Evolutionary conservation across 2,888 invertebrate genomes (phyloP).

Genomic region (Protophormia terraenovae): DNA sequence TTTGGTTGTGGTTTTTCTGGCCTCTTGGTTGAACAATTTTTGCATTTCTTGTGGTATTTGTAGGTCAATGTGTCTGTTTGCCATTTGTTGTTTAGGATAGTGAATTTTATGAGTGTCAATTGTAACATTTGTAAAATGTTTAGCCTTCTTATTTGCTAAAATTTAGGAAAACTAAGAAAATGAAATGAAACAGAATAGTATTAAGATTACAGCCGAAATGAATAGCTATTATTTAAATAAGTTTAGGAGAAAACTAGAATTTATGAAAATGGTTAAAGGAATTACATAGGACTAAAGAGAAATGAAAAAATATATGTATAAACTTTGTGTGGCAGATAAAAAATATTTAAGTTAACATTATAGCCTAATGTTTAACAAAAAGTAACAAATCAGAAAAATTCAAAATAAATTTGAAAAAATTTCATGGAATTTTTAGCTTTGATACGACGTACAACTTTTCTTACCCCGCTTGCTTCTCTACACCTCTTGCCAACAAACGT

Average conservation of each 20-base stretch:
- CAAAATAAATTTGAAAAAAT: no score
- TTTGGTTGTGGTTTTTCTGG: conserved; percentile 15
- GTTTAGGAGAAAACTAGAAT: background rate
- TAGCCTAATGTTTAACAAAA: no score
- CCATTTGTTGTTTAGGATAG: background rate
- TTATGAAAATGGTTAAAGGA: background rate
- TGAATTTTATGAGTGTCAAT: conserved; percentile 29
- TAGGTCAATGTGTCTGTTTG: conserved; percentile 33
- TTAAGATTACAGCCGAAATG: background rate
- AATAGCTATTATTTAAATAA: background rate
- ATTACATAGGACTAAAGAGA: background rate
- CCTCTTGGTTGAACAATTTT: background rate
- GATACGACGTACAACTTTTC: no score
- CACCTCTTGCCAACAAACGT: no score
- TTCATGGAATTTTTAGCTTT: no score
- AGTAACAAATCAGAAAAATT: no score
- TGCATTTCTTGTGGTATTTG: background rate
- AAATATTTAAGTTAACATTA: background rate
- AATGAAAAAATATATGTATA: background rate
- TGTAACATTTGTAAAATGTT: background rate
- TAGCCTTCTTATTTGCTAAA: background rate
- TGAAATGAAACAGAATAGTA: background rate
- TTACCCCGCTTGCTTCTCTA: no score
- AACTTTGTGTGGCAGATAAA: no score
- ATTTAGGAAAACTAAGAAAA: no score